phyloP scores from a whole-genome alignment of 2,888 invertebrate species.

The Drosophila mettleri region DNA sequence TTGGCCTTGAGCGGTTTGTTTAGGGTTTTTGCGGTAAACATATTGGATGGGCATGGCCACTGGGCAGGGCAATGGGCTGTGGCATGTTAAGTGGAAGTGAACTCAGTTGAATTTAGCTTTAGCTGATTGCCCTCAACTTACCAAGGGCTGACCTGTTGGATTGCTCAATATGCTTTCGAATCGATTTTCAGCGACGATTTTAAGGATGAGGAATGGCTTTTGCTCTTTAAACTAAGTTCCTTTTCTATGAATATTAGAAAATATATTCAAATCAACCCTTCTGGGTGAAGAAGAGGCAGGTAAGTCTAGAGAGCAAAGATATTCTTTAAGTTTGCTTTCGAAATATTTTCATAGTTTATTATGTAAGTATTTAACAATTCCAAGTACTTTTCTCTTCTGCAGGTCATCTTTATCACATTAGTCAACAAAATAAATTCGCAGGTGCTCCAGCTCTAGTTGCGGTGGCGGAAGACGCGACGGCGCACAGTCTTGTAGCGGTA shows the following conservation, averaged over 20 bases:
- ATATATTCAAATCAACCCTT: no score
- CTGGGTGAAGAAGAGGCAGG: no score
- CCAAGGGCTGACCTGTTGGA: slow-evolving; percentile 52
- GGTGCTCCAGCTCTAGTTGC: slow-evolving; percentile 47
- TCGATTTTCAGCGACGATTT: slow-evolving; percentile 26
- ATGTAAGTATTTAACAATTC: slow-evolving; percentile 2
- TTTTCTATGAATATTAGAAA: no score
- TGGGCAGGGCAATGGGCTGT: slow-evolving; percentile 16
- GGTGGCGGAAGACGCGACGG: slow-evolving; percentile 76
- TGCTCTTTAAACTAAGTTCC: slow-evolving; percentile 7
- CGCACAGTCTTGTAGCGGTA: slow-evolving; percentile 76
- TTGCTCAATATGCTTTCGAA: slow-evolving; percentile 40
- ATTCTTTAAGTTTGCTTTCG: neutral
- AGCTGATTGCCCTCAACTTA: slow-evolving; percentile 35
- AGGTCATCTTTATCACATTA: slow-evolving; percentile 50
- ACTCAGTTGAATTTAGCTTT: slow-evolving; percentile 19
- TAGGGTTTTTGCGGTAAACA: slow-evolving; percentile 55
- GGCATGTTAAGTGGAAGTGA: slow-evolving; percentile 36
- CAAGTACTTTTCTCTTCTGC: slow-evolving; percentile 15
- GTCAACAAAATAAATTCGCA: slow-evolving; percentile 56
- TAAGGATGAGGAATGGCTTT: neutral
- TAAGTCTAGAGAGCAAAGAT: neutral
- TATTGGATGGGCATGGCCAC: slow-evolving; percentile 25
- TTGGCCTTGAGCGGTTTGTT: slow-evolving; percentile 79
- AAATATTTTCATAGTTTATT: neutral